Percentiles rank a stretch among this genome's conserved stretches.
Evolutionary conservation across 2,113 vertebrate species (phyloP).

Genomic region (Cricetomys ansorgei): DNA sequence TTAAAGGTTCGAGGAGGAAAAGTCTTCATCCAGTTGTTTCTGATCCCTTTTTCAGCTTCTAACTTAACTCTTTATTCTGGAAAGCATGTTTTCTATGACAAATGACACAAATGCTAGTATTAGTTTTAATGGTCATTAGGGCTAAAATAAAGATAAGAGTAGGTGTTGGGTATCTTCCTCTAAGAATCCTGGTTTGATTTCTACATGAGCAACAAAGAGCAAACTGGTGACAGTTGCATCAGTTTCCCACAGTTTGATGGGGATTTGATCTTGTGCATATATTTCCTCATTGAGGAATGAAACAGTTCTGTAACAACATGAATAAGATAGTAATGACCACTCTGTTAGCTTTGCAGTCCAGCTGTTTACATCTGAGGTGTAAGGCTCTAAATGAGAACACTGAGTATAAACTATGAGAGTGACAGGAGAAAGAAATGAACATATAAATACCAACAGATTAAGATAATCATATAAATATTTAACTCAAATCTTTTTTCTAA

Average conservation of each 20-base stretch:
- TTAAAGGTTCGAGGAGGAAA: background rate
- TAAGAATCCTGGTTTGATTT: background rate
- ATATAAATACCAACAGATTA: background rate
- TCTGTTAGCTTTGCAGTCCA: background rate
- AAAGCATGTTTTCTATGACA: background rate
- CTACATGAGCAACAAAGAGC: background rate
- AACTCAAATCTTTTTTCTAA: constrained; percentile 22
- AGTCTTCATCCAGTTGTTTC: background rate
- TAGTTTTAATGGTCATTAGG: background rate
- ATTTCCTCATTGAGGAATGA: background rate
- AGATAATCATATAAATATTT: constrained; percentile 18
- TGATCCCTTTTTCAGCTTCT: background rate
- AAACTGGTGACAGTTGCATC: background rate
- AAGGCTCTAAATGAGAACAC: constrained; percentile 4
- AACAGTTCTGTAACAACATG: background rate
- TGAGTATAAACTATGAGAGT: background rate
- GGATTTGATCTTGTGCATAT: background rate
- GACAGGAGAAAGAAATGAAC: background rate
- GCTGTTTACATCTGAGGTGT: background rate
- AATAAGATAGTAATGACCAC: background rate
- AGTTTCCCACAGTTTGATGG: constrained; percentile 1
- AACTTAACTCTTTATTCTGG: background rate
- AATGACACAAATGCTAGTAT: background rate
- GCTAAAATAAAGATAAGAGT: background rate
- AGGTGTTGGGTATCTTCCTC: background rate